Evolutionary conservation across 1,140 invertebrate genomes (phyloP).

Genomic region (Drosophila nigrodunni): DNA sequence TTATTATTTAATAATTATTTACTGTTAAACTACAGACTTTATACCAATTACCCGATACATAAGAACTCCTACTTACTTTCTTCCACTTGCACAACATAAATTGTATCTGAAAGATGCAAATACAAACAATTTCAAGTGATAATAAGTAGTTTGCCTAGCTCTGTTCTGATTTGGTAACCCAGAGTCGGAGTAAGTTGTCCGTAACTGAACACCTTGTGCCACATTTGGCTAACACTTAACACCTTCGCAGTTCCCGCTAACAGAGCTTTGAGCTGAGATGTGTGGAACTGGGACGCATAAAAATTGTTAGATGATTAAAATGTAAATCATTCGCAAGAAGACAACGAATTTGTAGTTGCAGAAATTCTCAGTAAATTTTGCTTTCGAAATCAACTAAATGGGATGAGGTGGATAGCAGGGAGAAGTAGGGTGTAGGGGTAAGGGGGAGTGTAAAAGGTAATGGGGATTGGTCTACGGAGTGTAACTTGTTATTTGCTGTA

Average conservation of each 20-base stretch:
- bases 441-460: neutral
- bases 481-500: slow-evolving; percentile 80
- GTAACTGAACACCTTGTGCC: slow-evolving; percentile 43
- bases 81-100: too few species aligned
- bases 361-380: slow-evolving; percentile 65
- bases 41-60: too few species aligned
- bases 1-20: too few species aligned
- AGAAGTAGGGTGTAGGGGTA: neutral
- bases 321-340: slow-evolving; percentile 59
- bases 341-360: slow-evolving; percentile 39
- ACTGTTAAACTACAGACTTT: too few species aligned
- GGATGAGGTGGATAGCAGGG: neutral
- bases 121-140: neutral
- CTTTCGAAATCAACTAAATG: slow-evolving; percentile 60
- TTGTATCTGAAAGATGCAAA: too few species aligned
- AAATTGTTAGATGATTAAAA: slow-evolving; percentile 55
- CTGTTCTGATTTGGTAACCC: slow-evolving; percentile 3
- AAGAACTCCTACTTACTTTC: too few species aligned
- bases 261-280: neutral
- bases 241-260: slow-evolving; percentile 11
- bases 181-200: neutral
- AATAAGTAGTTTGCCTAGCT: neutral
- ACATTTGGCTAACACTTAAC: slow-evolving; percentile 34
- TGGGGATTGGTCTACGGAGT: slow-evolving; percentile 49
- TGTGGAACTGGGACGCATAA: slow-evolving; percentile 40